Base-by-base conservation (phyloP, 2,113 vertebrate species). In the Psephotus haematonotus region DNA sequence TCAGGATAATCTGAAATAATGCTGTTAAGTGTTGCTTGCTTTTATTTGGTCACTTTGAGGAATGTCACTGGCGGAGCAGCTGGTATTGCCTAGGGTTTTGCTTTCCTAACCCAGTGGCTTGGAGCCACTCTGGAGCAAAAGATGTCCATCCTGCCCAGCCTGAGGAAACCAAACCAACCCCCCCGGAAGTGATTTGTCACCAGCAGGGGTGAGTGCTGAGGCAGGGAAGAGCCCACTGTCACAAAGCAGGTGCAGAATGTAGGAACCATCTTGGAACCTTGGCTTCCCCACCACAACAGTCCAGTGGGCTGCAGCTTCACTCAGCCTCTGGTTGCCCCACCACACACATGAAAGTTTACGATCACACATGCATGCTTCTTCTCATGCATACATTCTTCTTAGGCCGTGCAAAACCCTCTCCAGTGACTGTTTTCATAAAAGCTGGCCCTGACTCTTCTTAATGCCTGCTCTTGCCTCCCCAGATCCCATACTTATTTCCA, bases 301-400 rank as follows among this genome's bases (percentile, higher is more conserved):
- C 62, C 31, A 9, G 1, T 0, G 4, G 70, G 59, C 81, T 44
- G 28, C 41, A 67, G 41, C 52, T 47, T 49, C 25, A 1, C 82
- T 33, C 33, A 35, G 0, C 39, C 17, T 44, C 28, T 46, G 9
- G 41, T 28, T 33, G 49, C 33, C 44, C 39, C 27, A 29, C 41
- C 14, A 2, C 0, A 9, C 7, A 2, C 33, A 3, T 1, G 0
- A 33, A 28, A 8, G 50, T 6, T 28, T 27, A 25, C 7, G 0
- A 11, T 53, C 62, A 8, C 5, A 3, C 4, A 1, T 7, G 31
- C 13, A 0, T 43, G 41, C 7, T 14, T 27, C 6, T 13, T 29
- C 29, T 20, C 11, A 2, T 11, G 6, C 23, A 1, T 1, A 22
- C 10, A 0, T 19, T 29, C 47, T 52, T 63, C 80, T 17, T n/a